phyloP scores from a whole-genome alignment of 2,113 vertebrate species.

The Crypturellus undulatus region DNA sequence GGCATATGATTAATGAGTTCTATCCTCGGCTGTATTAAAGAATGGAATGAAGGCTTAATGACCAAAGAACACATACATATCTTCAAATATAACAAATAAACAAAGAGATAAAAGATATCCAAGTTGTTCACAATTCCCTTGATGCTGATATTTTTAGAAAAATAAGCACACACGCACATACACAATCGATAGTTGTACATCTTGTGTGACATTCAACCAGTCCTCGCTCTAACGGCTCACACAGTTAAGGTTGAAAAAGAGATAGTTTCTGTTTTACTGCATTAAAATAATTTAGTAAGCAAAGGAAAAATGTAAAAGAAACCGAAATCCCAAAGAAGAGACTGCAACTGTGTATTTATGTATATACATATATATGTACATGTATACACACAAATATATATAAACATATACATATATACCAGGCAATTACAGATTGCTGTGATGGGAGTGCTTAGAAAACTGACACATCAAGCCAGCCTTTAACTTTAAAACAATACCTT shows the following conservation, averaged over 20 bases:
- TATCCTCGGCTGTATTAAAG: constrained; percentile 52
- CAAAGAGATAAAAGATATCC: constrained; percentile 25
- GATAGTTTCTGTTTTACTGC: neutral
- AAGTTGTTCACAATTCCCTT: constrained; percentile 23
- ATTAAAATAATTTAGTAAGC: constrained; percentile 47
- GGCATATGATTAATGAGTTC: constrained; percentile 66
- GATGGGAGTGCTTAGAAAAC: neutral
- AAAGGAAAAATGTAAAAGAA: neutral
- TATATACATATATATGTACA: neutral
- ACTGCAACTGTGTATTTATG: neutral
- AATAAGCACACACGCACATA: neutral
- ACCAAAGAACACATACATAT: constrained; percentile 53
- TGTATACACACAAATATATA: neutral
- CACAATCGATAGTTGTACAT: constrained; percentile 55
- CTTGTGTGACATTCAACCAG: constrained; percentile 53
- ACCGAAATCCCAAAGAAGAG: neutral
- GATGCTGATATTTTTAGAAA: constrained; percentile 59
- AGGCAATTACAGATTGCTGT: neutral
- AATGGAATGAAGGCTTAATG: constrained; percentile 72
- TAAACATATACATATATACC: neutral
- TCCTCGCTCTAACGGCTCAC: constrained; percentile 14
- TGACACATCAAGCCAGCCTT: neutral
- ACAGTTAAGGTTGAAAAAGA: neutral
- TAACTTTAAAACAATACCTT: neutral
- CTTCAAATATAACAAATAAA: constrained; percentile 57